Evolutionary conservation across 2,888 invertebrate species (phyloP), one percentile per base, ranked within the genome.

Genomic region (Euplexia lucipara): DNA sequence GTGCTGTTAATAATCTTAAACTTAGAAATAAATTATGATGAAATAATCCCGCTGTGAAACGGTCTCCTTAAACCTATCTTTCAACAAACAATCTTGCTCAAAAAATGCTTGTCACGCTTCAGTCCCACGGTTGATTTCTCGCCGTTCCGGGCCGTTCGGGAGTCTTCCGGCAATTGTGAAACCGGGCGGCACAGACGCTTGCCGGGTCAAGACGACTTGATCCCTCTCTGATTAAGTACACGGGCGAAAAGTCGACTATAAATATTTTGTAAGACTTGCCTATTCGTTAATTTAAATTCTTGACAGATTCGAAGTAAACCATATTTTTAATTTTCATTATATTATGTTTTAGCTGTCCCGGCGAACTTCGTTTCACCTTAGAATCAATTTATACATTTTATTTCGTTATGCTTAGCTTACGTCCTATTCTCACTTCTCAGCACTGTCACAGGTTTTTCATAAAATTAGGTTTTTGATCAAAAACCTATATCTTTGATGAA

Each of bases 201-300:
- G 26, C 51, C 60, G 54, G 76, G 58, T 59, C 56, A 78, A 76
- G 70, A 71, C 64, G 60, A 65, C 71, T 61, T 75, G 75, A 83
- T 81, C 72, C 70, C 59, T 20, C 57, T 53, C 44, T 76, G 72
- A 78, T 79, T 80, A 82, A 82, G 69, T 66, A 69, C 64, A 63
- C 64, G 26, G 54, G 32, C 44, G 60, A 53, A 70, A 79, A 78
- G 74, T 65, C 59, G 44, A 63, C 53, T 30, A 9, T 41, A 69
- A 78, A 65, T 64, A 54, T 78, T 72, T 52, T 9, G 41, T 47
- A 52, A 62, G 47, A 70, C 44, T 61, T 37, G 20, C 39, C 49
- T 57, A 57, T 34, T 44, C 16, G 37, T 34, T 54, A n/a, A 37
- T 30, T 34, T 59, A 18, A 54, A 16, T 1, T 26, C 20, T 8